Evolutionary conservation across 1,140 invertebrate genomes (phyloP).

Genomic region (Drosophila grimshawi): DNA sequence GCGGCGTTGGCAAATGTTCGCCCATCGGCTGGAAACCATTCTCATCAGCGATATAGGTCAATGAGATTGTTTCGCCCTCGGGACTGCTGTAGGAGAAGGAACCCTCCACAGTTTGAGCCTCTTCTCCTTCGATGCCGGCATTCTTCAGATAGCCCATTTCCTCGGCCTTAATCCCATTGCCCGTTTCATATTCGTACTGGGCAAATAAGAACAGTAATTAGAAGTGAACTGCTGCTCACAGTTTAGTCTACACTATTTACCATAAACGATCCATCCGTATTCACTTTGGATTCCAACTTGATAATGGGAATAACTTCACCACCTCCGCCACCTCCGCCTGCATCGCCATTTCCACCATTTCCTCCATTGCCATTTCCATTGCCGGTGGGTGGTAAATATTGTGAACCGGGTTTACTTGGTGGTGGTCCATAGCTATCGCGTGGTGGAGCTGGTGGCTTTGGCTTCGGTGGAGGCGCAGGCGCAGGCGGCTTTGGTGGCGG

Average conservation of each 20-base stretch:
- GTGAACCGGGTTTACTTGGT: conserved; percentile 44
- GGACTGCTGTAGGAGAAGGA: conserved; percentile 90
- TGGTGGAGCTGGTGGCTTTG: conserved; percentile 45
- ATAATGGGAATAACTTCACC: conserved; percentile 86
- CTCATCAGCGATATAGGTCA: conserved; percentile 92
- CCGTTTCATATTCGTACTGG: conserved; percentile 86
- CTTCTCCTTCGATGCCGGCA: conserved; percentile 86
- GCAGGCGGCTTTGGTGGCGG: conserved; percentile 38
- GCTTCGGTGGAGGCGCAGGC: conserved; percentile 44
- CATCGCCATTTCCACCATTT: conserved; percentile 14
- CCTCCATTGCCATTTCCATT: not conserved
- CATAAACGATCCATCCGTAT: conserved; percentile 88
- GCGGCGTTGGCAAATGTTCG: conserved; percentile 90
- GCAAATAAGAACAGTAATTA: not conserved
- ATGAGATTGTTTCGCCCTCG: conserved; percentile 88
- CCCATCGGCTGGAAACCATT: conserved; percentile 91
- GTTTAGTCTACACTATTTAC: conserved; percentile 30
- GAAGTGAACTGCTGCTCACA: not conserved
- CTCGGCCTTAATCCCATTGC: conserved; percentile 88
- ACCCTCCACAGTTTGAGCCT: conserved; percentile 88
- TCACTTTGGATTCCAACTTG: conserved; percentile 86
- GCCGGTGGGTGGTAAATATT: conserved; percentile 50
- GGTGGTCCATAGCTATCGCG: conserved; percentile 51
- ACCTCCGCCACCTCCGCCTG: conserved; percentile 4
- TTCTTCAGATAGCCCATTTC: conserved; percentile 89